Percentiles rank a stretch among this genome's conserved stretches.
phyloP scores from a whole-genome alignment of 2,113 vertebrate species.

The Poecilia latipinna region DNA sequence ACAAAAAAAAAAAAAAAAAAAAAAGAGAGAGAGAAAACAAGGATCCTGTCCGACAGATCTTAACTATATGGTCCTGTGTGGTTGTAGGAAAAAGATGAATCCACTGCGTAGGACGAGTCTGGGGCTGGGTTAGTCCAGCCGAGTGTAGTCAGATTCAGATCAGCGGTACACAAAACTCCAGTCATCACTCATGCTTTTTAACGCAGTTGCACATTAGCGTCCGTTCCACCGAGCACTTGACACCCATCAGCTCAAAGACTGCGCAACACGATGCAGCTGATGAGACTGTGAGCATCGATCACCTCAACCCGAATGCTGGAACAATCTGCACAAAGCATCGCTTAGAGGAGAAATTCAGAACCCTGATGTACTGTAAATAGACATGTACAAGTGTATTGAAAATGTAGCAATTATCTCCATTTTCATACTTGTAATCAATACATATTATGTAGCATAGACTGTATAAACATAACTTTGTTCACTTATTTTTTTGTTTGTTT shows the following conservation, averaged over 20 bases:
- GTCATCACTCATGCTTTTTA: conserved; percentile 55
- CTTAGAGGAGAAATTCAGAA: conserved; percentile 61
- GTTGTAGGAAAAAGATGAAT: conserved; percentile 61
- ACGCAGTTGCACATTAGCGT: conserved; percentile 69
- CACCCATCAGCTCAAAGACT: conserved; percentile 64
- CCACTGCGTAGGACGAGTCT: background rate
- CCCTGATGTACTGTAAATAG: conserved; percentile 81
- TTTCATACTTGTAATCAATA: conserved; percentile 85
- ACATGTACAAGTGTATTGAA: conserved; percentile 84
- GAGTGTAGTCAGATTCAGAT: conserved; percentile 47
- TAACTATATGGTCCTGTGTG: conserved; percentile 61
- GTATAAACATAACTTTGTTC: conserved; percentile 81
- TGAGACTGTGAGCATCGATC: conserved; percentile 71
- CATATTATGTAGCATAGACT: conserved; percentile 86
- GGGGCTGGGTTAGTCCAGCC: conserved; percentile 45
- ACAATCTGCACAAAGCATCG: conserved; percentile 79
- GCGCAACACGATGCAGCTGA: conserved; percentile 67
- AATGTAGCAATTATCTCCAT: conserved; percentile 86
- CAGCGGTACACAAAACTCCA: conserved; percentile 34
- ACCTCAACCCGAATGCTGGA: conserved; percentile 81
- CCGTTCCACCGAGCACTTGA: conserved; percentile 67
- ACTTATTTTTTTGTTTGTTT: conserved; percentile 69
- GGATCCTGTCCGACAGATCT: conserved; percentile 71
- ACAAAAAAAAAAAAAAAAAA: conserved; percentile 32
- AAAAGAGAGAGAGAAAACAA: conserved; percentile 25